Evolutionary conservation across 92 coral and sea anemone species (phyloP).

Genomic region (Metridium senile): DNA sequence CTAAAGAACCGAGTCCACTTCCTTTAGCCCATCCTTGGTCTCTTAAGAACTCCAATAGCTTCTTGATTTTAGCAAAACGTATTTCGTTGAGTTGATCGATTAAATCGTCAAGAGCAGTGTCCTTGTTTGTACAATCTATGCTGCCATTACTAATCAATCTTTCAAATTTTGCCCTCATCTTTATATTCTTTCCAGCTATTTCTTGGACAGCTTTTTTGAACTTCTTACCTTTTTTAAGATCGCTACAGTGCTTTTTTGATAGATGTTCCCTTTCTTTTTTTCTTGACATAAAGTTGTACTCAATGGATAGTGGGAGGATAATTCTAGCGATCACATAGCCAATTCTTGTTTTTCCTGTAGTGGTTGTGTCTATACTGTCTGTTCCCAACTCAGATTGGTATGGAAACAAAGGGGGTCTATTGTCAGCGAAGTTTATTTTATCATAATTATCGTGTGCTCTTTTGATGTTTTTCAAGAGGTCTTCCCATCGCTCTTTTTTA

Average conservation of each 20-base stretch:
- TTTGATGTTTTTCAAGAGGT: neutral
- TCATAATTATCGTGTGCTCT: neutral
- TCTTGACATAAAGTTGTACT: neutral
- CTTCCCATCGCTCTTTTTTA: neutral
- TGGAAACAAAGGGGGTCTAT: neutral
- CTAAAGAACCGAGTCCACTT: constrained; percentile 73
- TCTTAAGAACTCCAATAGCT: constrained; percentile 25
- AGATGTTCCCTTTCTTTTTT: constrained; percentile 10
- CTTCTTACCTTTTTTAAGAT: neutral
- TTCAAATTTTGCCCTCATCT: neutral
- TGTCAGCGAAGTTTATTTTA: neutral
- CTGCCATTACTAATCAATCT: neutral
- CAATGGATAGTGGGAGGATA: neutral
- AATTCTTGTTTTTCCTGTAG: neutral
- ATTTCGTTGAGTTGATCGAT: constrained; percentile 29
- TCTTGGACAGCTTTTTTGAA: neutral
- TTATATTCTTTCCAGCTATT: constrained; percentile 3
- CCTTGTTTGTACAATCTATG: neutral
- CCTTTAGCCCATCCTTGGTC: constrained; percentile 78
- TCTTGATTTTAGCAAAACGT: constrained; percentile 26
- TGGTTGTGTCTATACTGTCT: neutral
- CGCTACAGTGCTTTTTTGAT: constrained; percentile 1
- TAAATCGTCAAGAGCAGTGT: neutral
- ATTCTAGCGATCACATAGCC: neutral
- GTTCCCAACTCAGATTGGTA: neutral